Evolutionary conservation across 2,888 invertebrate species (phyloP).

Genomic region (Coenonympha arcania): DNA sequence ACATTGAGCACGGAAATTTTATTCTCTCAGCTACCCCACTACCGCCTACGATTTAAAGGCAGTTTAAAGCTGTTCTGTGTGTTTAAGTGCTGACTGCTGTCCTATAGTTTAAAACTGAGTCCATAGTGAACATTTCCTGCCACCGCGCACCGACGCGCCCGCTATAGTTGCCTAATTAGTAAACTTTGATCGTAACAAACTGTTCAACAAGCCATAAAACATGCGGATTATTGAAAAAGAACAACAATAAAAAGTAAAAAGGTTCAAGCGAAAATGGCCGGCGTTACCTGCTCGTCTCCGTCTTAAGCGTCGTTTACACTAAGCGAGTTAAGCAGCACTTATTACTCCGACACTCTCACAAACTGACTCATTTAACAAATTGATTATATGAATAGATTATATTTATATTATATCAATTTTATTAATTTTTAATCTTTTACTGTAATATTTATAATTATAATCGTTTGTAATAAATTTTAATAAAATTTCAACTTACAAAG

Average conservation of each 20-base stretch:
- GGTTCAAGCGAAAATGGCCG: constrained; percentile 56
- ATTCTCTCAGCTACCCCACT: no score
- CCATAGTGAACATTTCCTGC: constrained; percentile 45
- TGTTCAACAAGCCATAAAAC: constrained; percentile 66
- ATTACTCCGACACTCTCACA: not conserved
- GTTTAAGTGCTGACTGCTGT: no score
- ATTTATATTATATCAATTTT: no score
- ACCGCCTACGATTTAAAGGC: no score
- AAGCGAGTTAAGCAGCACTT: not conserved
- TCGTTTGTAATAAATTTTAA: no score
- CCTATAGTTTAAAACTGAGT: not conserved
- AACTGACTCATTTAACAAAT: no score
- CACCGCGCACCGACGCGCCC: constrained; percentile 55
- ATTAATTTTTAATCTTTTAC: no score
- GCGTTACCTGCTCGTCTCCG: constrained; percentile 58
- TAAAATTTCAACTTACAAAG: no score
- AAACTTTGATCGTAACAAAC: constrained; percentile 54
- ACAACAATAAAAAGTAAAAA: constrained; percentile 45
- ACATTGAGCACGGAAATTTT: no score
- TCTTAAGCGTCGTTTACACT: constrained; percentile 26
- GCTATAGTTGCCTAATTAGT: constrained; percentile 53
- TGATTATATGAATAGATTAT: no score
- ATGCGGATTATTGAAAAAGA: constrained; percentile 67
- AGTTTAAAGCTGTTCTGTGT: no score
- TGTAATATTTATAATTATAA: no score